Conservation (phyloP, 1,140 invertebrate genomes). For the Riptortus pedestris region DNA sequence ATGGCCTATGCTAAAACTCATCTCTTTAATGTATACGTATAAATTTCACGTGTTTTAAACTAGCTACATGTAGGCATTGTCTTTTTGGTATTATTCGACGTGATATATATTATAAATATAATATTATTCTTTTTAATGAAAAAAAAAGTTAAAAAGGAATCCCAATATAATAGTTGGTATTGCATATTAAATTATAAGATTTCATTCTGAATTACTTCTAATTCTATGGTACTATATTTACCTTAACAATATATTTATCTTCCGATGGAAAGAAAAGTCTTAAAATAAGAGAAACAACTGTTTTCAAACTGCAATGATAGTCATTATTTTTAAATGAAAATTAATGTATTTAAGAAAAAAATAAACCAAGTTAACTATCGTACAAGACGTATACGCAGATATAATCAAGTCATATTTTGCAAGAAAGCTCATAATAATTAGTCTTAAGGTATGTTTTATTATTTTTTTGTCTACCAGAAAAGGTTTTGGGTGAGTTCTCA, state of each 20-base stretch:
- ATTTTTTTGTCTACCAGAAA: neutral
- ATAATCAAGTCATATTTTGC: constrained; percentile 30
- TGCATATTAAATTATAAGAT: constrained; percentile 26
- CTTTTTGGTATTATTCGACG: constrained; percentile 28
- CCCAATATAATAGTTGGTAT: constrained; percentile 25
- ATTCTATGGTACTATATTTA: constrained; percentile 27
- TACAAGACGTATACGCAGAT: constrained; percentile 31
- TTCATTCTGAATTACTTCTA: constrained; percentile 28
- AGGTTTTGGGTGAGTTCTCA: neutral
- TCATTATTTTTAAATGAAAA: constrained; percentile 31
- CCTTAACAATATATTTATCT: constrained; percentile 29
- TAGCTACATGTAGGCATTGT: constrained; percentile 27
- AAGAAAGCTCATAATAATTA: constrained; percentile 26
- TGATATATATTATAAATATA: constrained; percentile 22
- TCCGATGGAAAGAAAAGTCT: constrained; percentile 17
- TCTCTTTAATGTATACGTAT: constrained; percentile 31
- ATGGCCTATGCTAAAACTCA: constrained; percentile 21
- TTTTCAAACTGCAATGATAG: constrained; percentile 27
- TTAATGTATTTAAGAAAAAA: neutral
- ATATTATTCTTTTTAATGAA: constrained; percentile 24
- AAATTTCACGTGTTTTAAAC: constrained; percentile 31
- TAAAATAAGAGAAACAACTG: constrained; percentile 25
- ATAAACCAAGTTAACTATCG: constrained; percentile 28
- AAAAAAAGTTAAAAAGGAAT: constrained; percentile 21
- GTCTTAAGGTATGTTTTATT: constrained; percentile 8